Conservation (phyloP, 2,113 vertebrate genomes). For the Rhodinocichla rosea region DNA sequence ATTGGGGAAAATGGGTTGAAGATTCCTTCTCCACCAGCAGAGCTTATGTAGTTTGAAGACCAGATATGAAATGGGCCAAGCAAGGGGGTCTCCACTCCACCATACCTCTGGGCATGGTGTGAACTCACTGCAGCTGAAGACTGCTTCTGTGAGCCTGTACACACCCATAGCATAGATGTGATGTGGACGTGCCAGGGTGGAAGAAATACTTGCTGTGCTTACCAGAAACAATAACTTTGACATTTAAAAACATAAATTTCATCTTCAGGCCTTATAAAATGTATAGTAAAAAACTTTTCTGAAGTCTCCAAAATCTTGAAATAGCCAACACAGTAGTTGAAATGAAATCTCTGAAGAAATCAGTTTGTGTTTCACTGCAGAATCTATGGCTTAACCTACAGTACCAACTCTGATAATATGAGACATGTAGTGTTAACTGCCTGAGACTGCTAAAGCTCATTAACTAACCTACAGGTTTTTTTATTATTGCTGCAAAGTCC, state of each 20-base stretch:
- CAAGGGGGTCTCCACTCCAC: not conserved
- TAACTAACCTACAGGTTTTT: not conserved
- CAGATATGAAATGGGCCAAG: not conserved
- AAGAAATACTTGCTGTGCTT: not conserved
- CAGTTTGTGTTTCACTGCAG: not conserved
- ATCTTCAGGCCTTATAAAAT: not conserved
- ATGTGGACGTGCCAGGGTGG: not conserved
- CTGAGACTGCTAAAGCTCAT: not conserved
- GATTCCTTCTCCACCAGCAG: not conserved
- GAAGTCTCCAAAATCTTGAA: not conserved
- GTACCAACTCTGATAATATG: not conserved
- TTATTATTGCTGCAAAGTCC: not conserved
- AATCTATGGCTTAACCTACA: not conserved
- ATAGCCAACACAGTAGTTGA: accelerated
- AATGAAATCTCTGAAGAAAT: not conserved
- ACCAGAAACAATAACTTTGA: not conserved
- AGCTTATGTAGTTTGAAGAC: not conserved
- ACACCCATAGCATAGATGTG: not conserved
- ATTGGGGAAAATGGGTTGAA: not conserved
- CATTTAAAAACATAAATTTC: not conserved
- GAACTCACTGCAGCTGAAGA: not conserved
- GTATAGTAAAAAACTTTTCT: not conserved
- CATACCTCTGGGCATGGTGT: not conserved
- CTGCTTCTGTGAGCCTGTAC: not conserved
- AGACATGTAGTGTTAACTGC: not conserved